Evolutionary conservation across 2,113 vertebrate species (phyloP).

Genomic region (Halichoeres trimaculatus): DNA sequence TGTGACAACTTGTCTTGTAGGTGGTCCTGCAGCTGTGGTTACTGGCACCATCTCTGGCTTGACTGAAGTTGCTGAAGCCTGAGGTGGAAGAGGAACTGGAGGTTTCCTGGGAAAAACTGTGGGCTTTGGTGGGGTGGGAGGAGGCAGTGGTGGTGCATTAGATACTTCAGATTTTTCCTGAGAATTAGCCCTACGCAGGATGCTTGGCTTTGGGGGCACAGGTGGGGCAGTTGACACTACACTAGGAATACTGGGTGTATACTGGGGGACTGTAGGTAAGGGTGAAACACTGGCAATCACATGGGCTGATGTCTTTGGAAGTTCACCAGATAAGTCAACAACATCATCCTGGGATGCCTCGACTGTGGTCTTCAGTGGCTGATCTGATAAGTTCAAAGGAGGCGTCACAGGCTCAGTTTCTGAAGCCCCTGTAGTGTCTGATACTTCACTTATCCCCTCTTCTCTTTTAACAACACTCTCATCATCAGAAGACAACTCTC

Average conservation of each 20-base stretch:
- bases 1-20: conserved; percentile 76
- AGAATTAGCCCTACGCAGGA: conserved; percentile 87
- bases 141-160: conserved; percentile 87
- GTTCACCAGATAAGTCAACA: conserved; percentile 74
- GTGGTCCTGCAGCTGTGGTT: conserved; percentile 68
- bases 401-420: conserved; percentile 51
- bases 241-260: conserved; percentile 80
- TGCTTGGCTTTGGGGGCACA: conserved; percentile 85
- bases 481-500: conserved; percentile 92
- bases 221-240: conserved; percentile 83
- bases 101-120: conserved; percentile 89
- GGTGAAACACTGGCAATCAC: conserved; percentile 74
- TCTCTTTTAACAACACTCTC: conserved; percentile 84
- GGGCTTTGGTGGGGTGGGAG: conserved; percentile 91
- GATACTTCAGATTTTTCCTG: conserved; percentile 86
- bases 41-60: conserved; percentile 72
- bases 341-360: conserved; percentile 55
- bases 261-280: conserved; percentile 85
- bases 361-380: conserved; percentile 34
- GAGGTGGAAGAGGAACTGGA: conserved; percentile 81
- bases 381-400: conserved; percentile 41
- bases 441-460: conserved; percentile 73
- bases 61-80: conserved; percentile 63
- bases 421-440: conserved; percentile 68
- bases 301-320: conserved; percentile 57